phyloP scores from a whole-genome alignment of 2,113 vertebrate genomes.

The Platysteira castanea region DNA sequence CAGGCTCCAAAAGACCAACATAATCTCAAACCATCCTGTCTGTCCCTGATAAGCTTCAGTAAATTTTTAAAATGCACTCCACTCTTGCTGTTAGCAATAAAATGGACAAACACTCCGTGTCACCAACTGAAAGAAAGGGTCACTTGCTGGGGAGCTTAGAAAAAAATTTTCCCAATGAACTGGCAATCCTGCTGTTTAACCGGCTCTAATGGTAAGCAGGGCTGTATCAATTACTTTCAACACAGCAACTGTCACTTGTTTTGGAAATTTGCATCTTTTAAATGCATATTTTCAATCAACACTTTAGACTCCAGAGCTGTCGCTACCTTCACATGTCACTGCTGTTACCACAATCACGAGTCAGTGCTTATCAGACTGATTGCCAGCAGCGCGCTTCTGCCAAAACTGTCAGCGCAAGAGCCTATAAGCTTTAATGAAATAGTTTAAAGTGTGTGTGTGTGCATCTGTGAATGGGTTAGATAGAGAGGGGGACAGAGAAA shows the following conservation, averaged over 20 bases:
- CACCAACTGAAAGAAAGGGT: not conserved
- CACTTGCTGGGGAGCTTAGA: not conserved
- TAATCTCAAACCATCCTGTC: not conserved
- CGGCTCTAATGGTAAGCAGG: not conserved
- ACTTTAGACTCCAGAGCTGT: not conserved
- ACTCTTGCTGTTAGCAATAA: not conserved
- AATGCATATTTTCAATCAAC: not conserved
- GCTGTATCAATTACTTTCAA: not conserved
- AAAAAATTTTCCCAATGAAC: not conserved
- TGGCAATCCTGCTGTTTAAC: not conserved
- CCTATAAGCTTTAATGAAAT: slow-evolving; percentile 9
- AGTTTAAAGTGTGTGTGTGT: not conserved
- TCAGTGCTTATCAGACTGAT: not conserved
- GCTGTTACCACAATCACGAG: not conserved
- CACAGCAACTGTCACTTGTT: not conserved
- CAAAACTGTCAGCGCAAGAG: not conserved
- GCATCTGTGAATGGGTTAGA: not conserved
- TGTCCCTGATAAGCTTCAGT: not conserved
- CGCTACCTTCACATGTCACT: not conserved
- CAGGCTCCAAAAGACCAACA: not conserved
- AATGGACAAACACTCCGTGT: not conserved
- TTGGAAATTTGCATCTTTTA: slow-evolving; percentile 4
- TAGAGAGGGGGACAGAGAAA: not conserved
- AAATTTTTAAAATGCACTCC: not conserved
- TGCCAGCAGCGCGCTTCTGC: not conserved